phyloP scores from a whole-genome alignment of 1,140 invertebrate species.

The Paracyclopina nana region DNA sequence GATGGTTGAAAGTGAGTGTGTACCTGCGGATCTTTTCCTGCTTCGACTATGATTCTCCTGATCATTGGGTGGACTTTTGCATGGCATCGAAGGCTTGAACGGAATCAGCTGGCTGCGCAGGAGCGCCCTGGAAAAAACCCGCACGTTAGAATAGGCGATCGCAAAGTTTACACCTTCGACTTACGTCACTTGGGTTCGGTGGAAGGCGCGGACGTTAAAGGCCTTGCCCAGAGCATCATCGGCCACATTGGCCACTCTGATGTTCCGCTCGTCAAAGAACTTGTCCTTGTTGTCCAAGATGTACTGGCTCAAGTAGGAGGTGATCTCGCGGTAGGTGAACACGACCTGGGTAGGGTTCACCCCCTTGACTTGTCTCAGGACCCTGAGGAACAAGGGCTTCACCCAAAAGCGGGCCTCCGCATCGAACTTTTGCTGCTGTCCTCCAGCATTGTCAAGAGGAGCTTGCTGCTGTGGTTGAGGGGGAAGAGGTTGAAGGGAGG shows the following conservation, averaged over 20 bases:
- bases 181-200: slow-evolving; percentile 16
- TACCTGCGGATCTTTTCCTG: no score
- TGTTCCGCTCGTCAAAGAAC: slow-evolving; percentile 10
- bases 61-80: no score
- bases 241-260: slow-evolving; percentile 5
- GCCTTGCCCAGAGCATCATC: slow-evolving; percentile 4
- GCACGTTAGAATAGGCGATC: no score
- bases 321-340: background rate
- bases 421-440: no score
- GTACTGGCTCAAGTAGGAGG: slow-evolving; percentile 4
- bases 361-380: background rate
- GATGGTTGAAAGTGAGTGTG: no score
- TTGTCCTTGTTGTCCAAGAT: slow-evolving; percentile 4
- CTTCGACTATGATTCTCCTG: no score
- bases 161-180: background rate
- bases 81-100: no score
- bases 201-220: slow-evolving; percentile 13
- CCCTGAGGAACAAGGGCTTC: background rate
- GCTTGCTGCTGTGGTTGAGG: no score
- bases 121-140: no score
- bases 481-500: background rate
- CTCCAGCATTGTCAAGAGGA: no score
- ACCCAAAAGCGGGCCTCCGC: background rate
- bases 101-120: no score
- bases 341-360: background rate